These are phyloP conservation scores for Tinea pellionella DNA, from an alignment of 2,888 invertebrate species.

Conservation along the genomic window DNA sequence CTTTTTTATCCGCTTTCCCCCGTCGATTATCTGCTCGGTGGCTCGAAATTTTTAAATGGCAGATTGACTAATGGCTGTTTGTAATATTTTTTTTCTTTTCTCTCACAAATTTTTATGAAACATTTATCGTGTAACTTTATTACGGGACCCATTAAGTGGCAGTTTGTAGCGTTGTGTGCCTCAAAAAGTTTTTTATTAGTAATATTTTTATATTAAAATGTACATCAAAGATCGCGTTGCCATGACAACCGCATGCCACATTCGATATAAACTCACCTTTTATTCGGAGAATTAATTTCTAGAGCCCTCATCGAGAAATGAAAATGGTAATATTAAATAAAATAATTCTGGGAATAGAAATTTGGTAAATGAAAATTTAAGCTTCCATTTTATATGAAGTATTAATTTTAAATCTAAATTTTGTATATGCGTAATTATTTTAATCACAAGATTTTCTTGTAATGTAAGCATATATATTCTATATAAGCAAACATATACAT, in stretches of 20 bases:
- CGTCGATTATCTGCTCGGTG: slow-evolving; percentile 12
- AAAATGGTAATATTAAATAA: too few species aligned
- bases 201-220: background rate
- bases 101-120: background rate
- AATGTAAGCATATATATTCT: too few species aligned
- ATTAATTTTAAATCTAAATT: too few species aligned
- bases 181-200: background rate
- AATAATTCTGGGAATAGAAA: too few species aligned
- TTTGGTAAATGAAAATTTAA: too few species aligned
- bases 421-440: too few species aligned
- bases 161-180: background rate
- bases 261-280: background rate
- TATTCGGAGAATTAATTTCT: background rate
- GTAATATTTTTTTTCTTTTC: background rate
- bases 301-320: too few species aligned
- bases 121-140: slow-evolving; percentile 8
- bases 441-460: too few species aligned
- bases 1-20: slow-evolving; percentile 5
- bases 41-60: slow-evolving; percentile 12
- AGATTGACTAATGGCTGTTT: slow-evolving; percentile 11
- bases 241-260: background rate
- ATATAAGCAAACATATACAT: too few species aligned
- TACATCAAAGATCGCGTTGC: background rate
- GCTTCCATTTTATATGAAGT: too few species aligned
- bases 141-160: background rate